Evolutionary conservation across 2,113 vertebrate genomes (phyloP).

Genomic region (Phyllostomus discolor): DNA sequence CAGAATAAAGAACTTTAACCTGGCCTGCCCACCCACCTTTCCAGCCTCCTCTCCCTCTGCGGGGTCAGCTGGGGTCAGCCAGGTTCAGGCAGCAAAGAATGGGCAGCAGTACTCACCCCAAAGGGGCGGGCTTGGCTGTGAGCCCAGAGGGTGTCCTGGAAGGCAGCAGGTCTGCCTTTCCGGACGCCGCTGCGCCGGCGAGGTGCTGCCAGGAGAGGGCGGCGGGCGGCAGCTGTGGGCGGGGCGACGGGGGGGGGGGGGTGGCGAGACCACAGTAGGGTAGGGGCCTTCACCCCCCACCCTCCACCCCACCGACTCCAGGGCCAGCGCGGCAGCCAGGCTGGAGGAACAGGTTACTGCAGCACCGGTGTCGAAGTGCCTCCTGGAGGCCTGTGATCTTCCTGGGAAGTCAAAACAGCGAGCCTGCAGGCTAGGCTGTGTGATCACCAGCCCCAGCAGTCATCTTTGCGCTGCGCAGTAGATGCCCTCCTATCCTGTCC

Average conservation of each 20-base stretch:
- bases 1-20: background rate
- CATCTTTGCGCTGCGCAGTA: background rate
- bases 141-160: background rate
- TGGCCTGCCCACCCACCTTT: background rate
- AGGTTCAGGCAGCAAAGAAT: background rate
- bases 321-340: fast-evolving
- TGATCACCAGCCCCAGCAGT: background rate
- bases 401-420: background rate
- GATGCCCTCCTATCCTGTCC: background rate
- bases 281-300: background rate
- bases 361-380: background rate
- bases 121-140: background rate
- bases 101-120: background rate
- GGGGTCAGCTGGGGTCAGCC: no score
- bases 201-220: background rate
- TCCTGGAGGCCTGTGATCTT: background rate
- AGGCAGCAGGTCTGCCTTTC: background rate
- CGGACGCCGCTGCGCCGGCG: background rate
- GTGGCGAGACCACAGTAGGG: fast-evolving
- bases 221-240: fast-evolving
- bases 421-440: background rate
- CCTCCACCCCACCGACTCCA: background rate
- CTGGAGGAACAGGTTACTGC: background rate
- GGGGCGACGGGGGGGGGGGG: fast-evolving
- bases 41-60: background rate